phyloP scores from a whole-genome alignment of 2,113 vertebrate species.

The Rhabdomys dilectus region DNA sequence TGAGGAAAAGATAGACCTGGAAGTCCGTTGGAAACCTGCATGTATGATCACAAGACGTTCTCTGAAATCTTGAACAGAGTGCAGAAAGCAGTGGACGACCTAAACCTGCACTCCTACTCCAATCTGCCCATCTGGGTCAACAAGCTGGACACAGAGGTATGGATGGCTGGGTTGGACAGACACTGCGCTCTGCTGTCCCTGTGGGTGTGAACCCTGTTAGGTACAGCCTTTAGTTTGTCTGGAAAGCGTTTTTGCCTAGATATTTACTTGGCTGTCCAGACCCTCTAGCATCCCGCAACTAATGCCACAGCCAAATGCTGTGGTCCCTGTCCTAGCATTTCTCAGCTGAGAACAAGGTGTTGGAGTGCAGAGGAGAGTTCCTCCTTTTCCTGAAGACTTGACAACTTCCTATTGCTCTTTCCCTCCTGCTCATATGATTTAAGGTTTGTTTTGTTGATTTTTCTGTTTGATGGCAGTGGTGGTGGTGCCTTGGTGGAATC shows the following conservation, averaged over 20 bases:
- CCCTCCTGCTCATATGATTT: neutral
- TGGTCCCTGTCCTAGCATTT: fast-evolving
- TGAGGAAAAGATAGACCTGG: slow-evolving; percentile 98
- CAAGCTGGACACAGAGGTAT: slow-evolving; percentile 98
- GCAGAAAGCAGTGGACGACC: slow-evolving; percentile 98
- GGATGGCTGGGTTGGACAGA: fast-evolving
- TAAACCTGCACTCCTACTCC: slow-evolving; percentile 98
- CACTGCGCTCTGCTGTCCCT: fast-evolving
- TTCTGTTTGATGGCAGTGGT: neutral
- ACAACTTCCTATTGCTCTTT: fast-evolving
- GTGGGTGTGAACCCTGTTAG: neutral
- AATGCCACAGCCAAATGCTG: fast-evolving
- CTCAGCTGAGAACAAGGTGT: neutral
- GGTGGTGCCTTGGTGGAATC: no score
- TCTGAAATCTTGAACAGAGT: slow-evolving; percentile 96
- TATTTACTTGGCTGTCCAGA: fast-evolving
- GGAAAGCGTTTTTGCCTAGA: neutral
- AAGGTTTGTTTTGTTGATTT: neutral
- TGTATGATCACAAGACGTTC: slow-evolving; percentile 97
- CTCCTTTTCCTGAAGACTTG: fast-evolving
- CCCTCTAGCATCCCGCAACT: neutral
- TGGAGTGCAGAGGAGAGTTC: neutral
- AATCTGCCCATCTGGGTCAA: slow-evolving; percentile 99
- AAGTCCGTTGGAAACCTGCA: slow-evolving; percentile 98
- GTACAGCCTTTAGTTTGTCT: fast-evolving